A percentile compares a stretch with the other conserved stretches of the same genome.
Conservation (phyloP, 2,888 invertebrate genomes). For the Dicycla oo region DNA sequence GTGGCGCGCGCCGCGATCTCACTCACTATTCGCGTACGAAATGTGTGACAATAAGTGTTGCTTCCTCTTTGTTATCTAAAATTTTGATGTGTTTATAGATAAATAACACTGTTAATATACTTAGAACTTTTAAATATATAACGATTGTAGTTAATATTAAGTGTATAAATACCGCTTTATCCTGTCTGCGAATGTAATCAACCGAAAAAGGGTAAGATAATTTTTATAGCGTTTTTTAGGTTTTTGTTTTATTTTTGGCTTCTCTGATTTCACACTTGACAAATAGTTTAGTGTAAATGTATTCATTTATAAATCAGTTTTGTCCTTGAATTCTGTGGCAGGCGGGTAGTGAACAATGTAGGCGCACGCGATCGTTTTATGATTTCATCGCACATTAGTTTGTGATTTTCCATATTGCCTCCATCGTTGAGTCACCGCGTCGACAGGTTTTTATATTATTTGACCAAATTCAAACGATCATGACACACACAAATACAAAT, state of each 20-base stretch:
- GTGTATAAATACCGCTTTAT: constrained; percentile 65
- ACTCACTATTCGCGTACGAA: constrained; percentile 81
- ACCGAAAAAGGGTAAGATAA: constrained; percentile 72
- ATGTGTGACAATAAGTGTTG: constrained; percentile 90
- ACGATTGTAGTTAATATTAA: constrained; percentile 53
- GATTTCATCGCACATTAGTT: constrained; percentile 71
- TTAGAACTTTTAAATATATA: constrained; percentile 56
- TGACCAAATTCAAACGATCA: constrained; percentile 6
- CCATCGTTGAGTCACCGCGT: constrained; percentile 73
- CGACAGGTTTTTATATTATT: constrained; percentile 59
- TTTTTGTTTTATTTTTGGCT: constrained; percentile 45
- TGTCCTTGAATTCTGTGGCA: constrained; percentile 67
- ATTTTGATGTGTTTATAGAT: constrained; percentile 79
- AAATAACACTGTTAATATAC: constrained; percentile 61
- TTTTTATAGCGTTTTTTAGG: constrained; percentile 40
- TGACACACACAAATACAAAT: constrained; percentile 37
- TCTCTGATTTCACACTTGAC: constrained; percentile 39
- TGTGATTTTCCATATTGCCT: constrained; percentile 75
- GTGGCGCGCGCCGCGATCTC: constrained; percentile 76
- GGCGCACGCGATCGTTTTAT: constrained; percentile 73
- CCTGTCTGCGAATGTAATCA: constrained; percentile 67
- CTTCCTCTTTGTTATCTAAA: constrained; percentile 86
- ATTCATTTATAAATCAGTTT: constrained; percentile 49
- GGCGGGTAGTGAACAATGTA: constrained; percentile 61
- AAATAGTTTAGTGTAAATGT: constrained; percentile 22